phyloP scores from a whole-genome alignment of 1,140 invertebrate species.

The Brachionus sp. region DNA sequence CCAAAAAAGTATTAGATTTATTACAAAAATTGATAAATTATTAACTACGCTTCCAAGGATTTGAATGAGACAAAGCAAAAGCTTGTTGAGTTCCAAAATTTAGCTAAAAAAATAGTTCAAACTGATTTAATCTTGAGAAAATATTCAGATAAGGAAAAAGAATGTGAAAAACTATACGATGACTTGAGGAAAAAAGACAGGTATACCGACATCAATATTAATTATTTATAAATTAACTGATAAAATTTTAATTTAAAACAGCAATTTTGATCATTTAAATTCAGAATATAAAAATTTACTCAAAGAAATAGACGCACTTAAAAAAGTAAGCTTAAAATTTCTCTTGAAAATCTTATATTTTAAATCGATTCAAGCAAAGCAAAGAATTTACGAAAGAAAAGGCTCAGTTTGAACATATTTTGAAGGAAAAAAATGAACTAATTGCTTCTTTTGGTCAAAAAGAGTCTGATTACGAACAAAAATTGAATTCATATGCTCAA shows the following conservation, averaged over 20 bases:
- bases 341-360: not conserved
- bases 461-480: not conserved
- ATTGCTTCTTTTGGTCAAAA: not conserved
- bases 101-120: conserved; percentile 36
- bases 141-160: conserved; percentile 32
- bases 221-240: not conserved
- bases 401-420: not conserved
- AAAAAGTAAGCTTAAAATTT: conserved; percentile 6
- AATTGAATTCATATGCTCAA: not conserved
- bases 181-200: conserved; percentile 25
- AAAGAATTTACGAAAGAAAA: conserved; percentile 19
- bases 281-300: conserved; percentile 2
- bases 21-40: not conserved
- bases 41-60: not conserved
- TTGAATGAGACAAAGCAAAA: conserved; percentile 34
- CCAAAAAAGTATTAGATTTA: not conserved
- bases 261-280: conserved; percentile 12
- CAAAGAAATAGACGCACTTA: not conserved
- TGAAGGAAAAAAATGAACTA: conserved; percentile 1
- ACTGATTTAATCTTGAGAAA: conserved; percentile 40
- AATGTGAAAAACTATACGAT: not conserved
- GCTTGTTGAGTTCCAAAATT: conserved; percentile 29
- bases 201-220: not conserved
- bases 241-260: not conserved
- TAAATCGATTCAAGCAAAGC: not conserved